Percentiles rank a stretch among this genome's conserved stretches.
These are phyloP conservation scores for Manis pentadactyla DNA, from an alignment of 2,797 vertebrate species.

Conservation along the genomic window DNA sequence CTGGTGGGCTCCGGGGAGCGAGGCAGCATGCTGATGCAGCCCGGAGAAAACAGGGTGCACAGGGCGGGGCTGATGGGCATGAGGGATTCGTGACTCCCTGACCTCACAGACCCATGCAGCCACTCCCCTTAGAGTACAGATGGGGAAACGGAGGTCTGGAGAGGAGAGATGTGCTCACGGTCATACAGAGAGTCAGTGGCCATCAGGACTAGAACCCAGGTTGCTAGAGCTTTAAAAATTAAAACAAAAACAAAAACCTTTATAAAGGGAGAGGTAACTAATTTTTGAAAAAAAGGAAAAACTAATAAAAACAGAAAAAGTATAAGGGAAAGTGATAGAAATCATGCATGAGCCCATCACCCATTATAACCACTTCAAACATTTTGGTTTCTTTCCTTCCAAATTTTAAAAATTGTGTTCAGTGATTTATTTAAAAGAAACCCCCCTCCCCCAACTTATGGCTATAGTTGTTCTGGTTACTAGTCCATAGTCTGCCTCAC, in stretches of 20 bases:
- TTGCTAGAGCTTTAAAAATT: not conserved
- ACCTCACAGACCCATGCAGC: not conserved
- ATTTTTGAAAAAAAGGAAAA: not conserved
- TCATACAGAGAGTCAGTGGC: not conserved
- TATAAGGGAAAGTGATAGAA: not conserved
- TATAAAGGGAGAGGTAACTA: not conserved
- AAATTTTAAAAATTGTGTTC: not conserved
- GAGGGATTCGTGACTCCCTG: not conserved
- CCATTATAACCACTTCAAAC: not conserved
- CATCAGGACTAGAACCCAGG: not conserved
- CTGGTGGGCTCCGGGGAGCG: not conserved
- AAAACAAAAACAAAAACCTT: not conserved
- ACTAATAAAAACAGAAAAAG: not conserved
- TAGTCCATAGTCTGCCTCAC: not conserved
- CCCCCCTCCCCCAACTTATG: not conserved
- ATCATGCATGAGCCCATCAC: not conserved
- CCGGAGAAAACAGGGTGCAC: not conserved
- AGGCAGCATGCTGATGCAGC: accelerated
- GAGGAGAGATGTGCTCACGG: not conserved
- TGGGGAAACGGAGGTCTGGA: not conserved
- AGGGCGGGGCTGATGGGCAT: accelerated
- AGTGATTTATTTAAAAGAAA: not conserved
- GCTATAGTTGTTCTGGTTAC: too few species aligned
- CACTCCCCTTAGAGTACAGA: not conserved
- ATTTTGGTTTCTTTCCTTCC: not conserved